Percentiles rank a stretch among this genome's conserved stretches.
These are phyloP conservation scores for Apotomis betuletana DNA, from an alignment of 2,888 invertebrate genomes.

Conservation along the genomic window DNA sequence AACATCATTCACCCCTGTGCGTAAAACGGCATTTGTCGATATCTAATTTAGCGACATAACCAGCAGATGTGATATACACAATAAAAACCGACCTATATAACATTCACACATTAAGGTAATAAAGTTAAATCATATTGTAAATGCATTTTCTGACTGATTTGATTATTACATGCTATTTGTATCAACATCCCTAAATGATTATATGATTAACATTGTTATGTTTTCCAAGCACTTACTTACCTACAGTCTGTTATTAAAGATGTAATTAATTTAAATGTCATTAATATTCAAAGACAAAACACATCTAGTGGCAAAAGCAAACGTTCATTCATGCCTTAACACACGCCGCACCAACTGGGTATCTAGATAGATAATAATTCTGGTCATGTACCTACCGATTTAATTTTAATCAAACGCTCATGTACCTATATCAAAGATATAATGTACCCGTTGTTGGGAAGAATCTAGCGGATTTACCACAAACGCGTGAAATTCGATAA, in stretches of 20 bases:
- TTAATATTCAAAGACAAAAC: conserved; percentile 34
- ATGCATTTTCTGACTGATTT: not conserved
- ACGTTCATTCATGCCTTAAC: conserved; percentile 34
- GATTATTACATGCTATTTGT: not conserved
- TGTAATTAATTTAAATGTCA: conserved; percentile 20
- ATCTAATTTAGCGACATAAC: conserved; percentile 12
- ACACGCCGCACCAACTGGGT: conserved; percentile 11
- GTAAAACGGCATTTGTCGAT: conserved; percentile 22
- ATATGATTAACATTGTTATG: conserved; percentile 5
- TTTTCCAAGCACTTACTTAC: conserved; percentile 10
- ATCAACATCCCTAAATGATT: conserved; percentile 5
- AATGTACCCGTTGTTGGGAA: not conserved
- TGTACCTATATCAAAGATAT: conserved; percentile 8
- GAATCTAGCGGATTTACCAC: not conserved
- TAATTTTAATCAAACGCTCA: conserved; percentile 22
- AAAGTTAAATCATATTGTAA: not conserved
- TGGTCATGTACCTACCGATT: conserved; percentile 22
- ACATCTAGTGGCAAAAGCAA: conserved; percentile 27
- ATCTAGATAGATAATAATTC: conserved; percentile 18
- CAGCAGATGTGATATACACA: conserved; percentile 9
- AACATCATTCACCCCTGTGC: conserved; percentile 9
- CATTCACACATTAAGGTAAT: not conserved
- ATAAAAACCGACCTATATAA: not conserved
- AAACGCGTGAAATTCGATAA: not conserved
- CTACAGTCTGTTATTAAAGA: not conserved